These are phyloP conservation scores for Oceanodroma leucorhoa DNA, from an alignment of 2,797 vertebrate genomes.

Conservation along the genomic window DNA sequence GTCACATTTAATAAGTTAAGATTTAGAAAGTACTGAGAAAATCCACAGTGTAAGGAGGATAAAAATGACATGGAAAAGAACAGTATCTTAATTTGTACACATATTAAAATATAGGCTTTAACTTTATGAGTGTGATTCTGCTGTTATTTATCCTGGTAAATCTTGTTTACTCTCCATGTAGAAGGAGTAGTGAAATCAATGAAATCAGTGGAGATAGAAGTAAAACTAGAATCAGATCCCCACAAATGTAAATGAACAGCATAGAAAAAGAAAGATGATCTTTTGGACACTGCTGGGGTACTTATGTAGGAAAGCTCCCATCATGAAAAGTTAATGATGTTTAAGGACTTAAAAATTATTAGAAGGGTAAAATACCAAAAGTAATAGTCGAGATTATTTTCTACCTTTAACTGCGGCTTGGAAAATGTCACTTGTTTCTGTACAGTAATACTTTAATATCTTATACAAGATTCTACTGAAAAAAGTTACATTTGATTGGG, in stretches of 20 bases:
- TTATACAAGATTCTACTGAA: not conserved
- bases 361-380: not conserved
- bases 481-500: not conserved
- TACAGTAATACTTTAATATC: not conserved
- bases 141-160: not conserved
- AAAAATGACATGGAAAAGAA: not conserved
- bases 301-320: not conserved
- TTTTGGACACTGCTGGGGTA: not conserved
- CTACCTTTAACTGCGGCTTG: not conserved
- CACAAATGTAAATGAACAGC: not conserved
- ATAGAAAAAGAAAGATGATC: not conserved
- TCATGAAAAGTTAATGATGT: not conserved
- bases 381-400: not conserved
- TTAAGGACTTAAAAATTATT: not conserved
- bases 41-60: not conserved
- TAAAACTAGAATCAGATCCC: not conserved
- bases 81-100: not conserved
- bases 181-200: not conserved
- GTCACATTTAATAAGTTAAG: not conserved
- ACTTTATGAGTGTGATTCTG: not conserved
- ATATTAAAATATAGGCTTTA: not conserved
- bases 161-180: not conserved
- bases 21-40: not conserved
- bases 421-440: not conserved
- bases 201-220: not conserved